Base-by-base conservation (phyloP, 1,140 invertebrate genomes). In the Neodiprion virginianus region DNA sequence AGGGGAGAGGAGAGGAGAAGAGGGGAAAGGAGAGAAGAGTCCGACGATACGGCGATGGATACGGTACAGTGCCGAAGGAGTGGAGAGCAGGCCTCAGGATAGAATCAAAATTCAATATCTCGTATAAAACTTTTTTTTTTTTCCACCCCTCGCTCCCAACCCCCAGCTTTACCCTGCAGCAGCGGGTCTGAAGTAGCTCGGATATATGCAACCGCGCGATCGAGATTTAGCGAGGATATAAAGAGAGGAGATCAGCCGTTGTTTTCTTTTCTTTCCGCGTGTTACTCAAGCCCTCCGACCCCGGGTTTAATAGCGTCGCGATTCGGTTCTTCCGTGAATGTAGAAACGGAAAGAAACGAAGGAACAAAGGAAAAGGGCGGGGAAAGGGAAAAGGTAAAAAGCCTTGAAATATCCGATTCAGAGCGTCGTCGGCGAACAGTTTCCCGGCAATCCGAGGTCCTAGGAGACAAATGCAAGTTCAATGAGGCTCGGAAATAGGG, bases 41-140 rank as follows among this genome's bases (percentile, higher is more conserved):
- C 53, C 53, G 53, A 17, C 53, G 53, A 61, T 61, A 61, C 53
- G 53, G 53, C 53, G 53, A 61, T 17, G 11, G 53, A 61, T 61
- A 61, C 4, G n/a, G 11, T 61, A 12, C 4, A 61, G 11, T 12
- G 53, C 11, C 8, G 11, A 17, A 61, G 53, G 53, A 12, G 11
- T 61, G 53, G 53, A 61, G 53, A 61, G 53, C 11, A 61, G 28
- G 28, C 28, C 28, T 40, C 5, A 50, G 69, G 78, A 81, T 80
- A 71, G 75, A 81, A 82, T 81, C 77, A 79, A 72, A 79, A 81
- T 84, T 82, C 79, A 80, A 85, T 84, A 84, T 83, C 74, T 73
- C 11, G 53, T 61, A 61, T 61, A 61, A 61, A 61, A 61, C 11
- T 61, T 61, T 61, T 61, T 10, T 61, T 10, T 21, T 21, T 40